Percentiles rank a stretch among this genome's conserved stretches.
These are phyloP conservation scores for Cavia aperea DNA, from an alignment of 2,113 vertebrate species.

Conservation along the genomic window DNA sequence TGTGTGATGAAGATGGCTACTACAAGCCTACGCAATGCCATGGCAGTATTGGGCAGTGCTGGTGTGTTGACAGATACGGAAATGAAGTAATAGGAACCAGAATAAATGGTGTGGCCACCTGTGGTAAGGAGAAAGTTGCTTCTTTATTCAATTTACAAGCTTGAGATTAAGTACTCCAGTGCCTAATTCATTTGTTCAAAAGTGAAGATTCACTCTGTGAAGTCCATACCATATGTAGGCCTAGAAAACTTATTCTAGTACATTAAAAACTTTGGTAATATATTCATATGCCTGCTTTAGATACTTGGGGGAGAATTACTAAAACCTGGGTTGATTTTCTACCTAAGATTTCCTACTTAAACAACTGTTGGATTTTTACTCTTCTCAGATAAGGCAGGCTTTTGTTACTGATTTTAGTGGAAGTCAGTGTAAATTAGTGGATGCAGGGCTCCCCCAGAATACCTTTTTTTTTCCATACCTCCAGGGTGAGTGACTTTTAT, in stretches of 20 bases:
- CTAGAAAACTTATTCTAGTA: background rate
- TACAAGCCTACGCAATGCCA: slow-evolving; percentile 94
- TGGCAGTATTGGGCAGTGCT: slow-evolving; percentile 88
- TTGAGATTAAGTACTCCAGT: background rate
- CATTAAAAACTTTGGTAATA: background rate
- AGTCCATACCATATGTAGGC: background rate
- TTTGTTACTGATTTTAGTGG: background rate
- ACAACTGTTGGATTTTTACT: background rate
- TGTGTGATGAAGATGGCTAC: slow-evolving; percentile 94
- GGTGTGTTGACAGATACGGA: slow-evolving; percentile 97
- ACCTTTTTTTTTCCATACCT: rapidly evolving
- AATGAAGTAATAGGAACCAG: slow-evolving; percentile 90
- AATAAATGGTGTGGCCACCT: slow-evolving; percentile 83
- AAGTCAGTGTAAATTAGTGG: background rate
- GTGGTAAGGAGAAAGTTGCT: slow-evolving; percentile 78
- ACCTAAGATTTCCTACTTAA: background rate
- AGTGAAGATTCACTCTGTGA: background rate
- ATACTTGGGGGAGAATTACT: background rate
- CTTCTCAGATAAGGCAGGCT: background rate
- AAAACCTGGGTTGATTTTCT: background rate
- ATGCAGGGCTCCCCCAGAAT: rapidly evolving
- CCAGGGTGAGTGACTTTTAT: background rate
- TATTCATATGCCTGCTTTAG: background rate
- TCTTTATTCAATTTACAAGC: background rate
- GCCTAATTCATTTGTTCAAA: background rate